Evolutionary conservation across 2,888 invertebrate species (phyloP).

Genomic region (Stegana nigrithorax): DNA sequence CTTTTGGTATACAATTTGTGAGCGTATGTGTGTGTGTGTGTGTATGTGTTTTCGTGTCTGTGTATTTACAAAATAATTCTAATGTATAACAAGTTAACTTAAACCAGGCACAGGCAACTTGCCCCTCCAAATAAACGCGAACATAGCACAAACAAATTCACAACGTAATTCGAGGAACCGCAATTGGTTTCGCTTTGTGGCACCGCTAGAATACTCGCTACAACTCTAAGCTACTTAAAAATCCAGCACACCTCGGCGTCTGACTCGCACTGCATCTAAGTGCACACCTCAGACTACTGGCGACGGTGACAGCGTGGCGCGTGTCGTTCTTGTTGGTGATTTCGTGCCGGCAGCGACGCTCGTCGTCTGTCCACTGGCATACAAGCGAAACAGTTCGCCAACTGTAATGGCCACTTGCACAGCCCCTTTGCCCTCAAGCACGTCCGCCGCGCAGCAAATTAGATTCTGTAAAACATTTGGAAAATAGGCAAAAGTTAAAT

Average conservation of each 20-base stretch:
- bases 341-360: conserved; percentile 47
- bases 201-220: conserved; percentile 31
- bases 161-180: conserved; percentile 42
- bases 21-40: conserved; percentile 4
- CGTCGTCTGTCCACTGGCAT: conserved; percentile 63
- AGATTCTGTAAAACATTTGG: conserved; percentile 75
- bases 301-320: conserved; percentile 63
- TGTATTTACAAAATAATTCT: conserved; percentile 55
- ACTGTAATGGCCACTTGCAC: conserved; percentile 92
- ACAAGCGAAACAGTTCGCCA: conserved; percentile 81
- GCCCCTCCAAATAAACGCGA: conserved; percentile 38
- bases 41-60: conserved; percentile 16
- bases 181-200: conserved; percentile 23
- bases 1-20: conserved; percentile 1
- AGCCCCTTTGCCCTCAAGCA: conserved; percentile 89
- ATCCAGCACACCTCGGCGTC: too few species aligned
- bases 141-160: conserved; percentile 33
- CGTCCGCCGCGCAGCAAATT: conserved; percentile 90
- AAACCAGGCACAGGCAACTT: too few species aligned
- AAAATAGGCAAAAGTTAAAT: conserved; percentile 63
- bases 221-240: neutral
- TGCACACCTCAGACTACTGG: conserved; percentile 52
- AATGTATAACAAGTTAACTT: conserved; percentile 37
- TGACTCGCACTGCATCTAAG: too few species aligned
- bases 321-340: conserved; percentile 62